Evolutionary conservation across 2,113 vertebrate genomes (phyloP).

Genomic region (Chaetops frenatus): DNA sequence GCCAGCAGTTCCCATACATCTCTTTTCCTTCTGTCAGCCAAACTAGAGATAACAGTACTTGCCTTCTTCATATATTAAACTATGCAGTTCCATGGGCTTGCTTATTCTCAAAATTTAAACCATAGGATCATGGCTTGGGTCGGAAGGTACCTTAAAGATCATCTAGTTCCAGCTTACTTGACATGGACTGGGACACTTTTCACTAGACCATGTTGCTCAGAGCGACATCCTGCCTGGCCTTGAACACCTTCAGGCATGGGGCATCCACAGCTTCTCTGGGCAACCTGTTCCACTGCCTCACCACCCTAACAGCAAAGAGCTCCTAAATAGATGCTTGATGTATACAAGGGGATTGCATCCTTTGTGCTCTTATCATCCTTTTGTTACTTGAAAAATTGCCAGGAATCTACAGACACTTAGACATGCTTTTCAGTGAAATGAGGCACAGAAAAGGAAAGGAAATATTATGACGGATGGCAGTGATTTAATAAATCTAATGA

Average conservation of each 20-base stretch:
- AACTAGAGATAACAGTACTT: neutral
- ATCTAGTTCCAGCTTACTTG: neutral
- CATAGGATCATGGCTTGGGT: neutral
- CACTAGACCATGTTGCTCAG: neutral
- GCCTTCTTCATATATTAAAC: neutral
- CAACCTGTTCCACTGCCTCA: neutral
- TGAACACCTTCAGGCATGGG: neutral
- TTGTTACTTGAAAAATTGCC: conserved; percentile 27
- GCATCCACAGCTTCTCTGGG: neutral
- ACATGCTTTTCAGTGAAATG: conserved; percentile 31
- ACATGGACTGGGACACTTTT: no score
- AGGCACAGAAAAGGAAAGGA: neutral
- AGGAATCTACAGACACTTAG: conserved; percentile 11
- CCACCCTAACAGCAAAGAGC: neutral
- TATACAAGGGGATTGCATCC: neutral
- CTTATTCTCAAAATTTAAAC: conserved; percentile 5
- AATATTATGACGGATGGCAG: neutral
- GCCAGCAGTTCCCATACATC: neutral
- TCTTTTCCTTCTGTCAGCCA: neutral
- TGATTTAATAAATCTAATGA: neutral
- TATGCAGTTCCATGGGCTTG: neutral
- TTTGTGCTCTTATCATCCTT: neutral
- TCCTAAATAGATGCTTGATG: neutral
- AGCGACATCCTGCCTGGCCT: no score
- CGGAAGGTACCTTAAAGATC: neutral